These are phyloP conservation scores for Sceloporus tristichus DNA, from an alignment of 2,113 vertebrate species.

Conservation along the genomic window DNA sequence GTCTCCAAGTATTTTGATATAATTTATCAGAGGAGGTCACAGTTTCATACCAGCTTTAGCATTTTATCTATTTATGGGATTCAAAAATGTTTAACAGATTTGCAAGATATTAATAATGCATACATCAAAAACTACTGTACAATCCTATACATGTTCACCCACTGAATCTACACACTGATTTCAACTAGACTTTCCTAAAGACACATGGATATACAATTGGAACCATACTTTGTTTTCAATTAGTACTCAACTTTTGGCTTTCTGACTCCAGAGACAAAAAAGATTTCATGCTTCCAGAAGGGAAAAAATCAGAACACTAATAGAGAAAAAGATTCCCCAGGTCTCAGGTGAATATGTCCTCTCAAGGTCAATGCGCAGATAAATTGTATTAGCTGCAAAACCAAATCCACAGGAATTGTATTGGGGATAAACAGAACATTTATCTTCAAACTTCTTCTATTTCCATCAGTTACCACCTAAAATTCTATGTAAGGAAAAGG, in stretches of 20 bases:
- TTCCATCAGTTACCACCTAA: slow-evolving; percentile 39
- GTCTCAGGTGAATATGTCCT: slow-evolving; percentile 54
- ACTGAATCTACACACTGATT: no score
- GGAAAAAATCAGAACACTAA: slow-evolving; percentile 52
- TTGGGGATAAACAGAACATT: slow-evolving; percentile 54
- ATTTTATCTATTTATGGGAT: background rate
- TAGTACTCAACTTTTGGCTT: background rate
- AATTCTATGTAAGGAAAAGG: slow-evolving; percentile 60
- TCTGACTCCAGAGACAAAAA: background rate
- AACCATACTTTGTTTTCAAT: no score
- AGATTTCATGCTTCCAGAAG: slow-evolving; percentile 46
- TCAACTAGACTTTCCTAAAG: no score
- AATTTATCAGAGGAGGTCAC: background rate
- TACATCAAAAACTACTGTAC: background rate
- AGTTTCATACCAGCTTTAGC: no score
- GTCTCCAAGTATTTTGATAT: no score
- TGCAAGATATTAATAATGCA: background rate
- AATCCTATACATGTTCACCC: no score
- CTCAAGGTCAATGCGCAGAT: slow-evolving; percentile 64
- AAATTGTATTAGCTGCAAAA: slow-evolving; percentile 53
- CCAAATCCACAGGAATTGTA: slow-evolving; percentile 67
- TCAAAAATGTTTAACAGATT: background rate
- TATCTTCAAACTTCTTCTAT: slow-evolving; percentile 53
- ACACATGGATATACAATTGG: no score
- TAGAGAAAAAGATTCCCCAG: slow-evolving; percentile 63